Base-by-base conservation (phyloP, 2,888 invertebrate genomes). In the Trichopoda pennipes region DNA sequence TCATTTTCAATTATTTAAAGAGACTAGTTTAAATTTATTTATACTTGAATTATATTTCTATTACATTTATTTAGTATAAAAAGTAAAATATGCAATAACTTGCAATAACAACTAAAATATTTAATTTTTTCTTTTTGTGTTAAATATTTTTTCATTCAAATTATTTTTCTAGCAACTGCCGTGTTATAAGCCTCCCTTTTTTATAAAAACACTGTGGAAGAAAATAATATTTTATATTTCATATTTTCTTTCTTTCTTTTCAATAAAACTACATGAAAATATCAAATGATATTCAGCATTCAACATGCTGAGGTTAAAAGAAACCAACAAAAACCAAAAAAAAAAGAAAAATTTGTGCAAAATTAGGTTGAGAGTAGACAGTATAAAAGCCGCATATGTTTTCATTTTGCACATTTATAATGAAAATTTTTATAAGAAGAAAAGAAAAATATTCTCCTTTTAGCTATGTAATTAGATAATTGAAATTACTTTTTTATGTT, bases 391-490 rank as follows among this genome's bases (percentile, higher is more conserved):
- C 16, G 44, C 53, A 6, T 17, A 16, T 56, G 53, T 3, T 73
- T 63, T 53, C 38, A 38, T 14, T n/a, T n/a, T n/a, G 1, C 44
- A 44, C n/a, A 44, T 44, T 16, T 44, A 16, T 44, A 44, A 44
- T n/a, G 14, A 70, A 38, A 70, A 60, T 28, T n/a, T 51, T 38
- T 9, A 23, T 38, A 42, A 28, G 4, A 19, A 42, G 51, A 21
- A 21, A 32, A 35, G 12, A 21, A 60, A 21, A 51, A 60, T 38
- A 7, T 51, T 8, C n/a, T 21, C 32, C 44, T 51, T 44, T 21
- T 19, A 60, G 53, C 60, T 53, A 60, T 44, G 17, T 75, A 80
- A 80, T 80, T 80, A 80, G 64, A 70, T 80, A 80, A 80, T 75
- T 80, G 58, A 70, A 75, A 75, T 70, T 58, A 56, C 47, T 69